Percentiles rank a stretch among this genome's conserved stretches.
phyloP scores from a whole-genome alignment of 1,140 invertebrate genomes.

The Leptinotarsa undecemlineata region DNA sequence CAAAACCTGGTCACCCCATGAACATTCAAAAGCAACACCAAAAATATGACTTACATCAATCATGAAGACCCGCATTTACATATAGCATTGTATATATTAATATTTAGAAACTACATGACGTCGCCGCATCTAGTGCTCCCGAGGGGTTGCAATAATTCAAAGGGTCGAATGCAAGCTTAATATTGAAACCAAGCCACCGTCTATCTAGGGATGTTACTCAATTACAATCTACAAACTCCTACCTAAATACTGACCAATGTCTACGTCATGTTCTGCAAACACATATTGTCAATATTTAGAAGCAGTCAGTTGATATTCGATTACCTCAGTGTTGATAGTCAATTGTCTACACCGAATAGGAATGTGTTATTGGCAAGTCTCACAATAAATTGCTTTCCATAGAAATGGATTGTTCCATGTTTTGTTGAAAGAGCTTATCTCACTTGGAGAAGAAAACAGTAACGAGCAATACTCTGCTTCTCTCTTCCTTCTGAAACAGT shows the following conservation, averaged over 20 bases:
- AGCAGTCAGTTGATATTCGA: background rate
- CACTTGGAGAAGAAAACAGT: no score
- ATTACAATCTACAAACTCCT: constrained; percentile 8
- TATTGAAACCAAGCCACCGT: constrained; percentile 14
- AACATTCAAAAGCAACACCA: background rate
- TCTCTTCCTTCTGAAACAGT: no score
- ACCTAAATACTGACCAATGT: constrained; percentile 21
- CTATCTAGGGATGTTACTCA: constrained; percentile 7
- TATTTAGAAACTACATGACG: background rate
- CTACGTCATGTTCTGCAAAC: constrained; percentile 19
- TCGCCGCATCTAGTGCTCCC: background rate
- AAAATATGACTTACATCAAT: background rate
- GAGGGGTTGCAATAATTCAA: background rate
- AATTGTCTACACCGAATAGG: no score
- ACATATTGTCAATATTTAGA: constrained; percentile 16
- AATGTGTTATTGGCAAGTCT: no score
- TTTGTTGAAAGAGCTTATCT: no score
- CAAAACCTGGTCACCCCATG: background rate
- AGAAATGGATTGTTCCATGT: no score
- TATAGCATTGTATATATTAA: background rate
- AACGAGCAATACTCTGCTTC: no score
- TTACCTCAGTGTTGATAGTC: background rate
- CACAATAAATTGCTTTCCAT: no score
- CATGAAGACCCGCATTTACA: background rate
- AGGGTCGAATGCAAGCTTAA: background rate